These are phyloP conservation scores for Lasioglossum morio DNA, from an alignment of 2,888 invertebrate genomes.

Conservation along the genomic window DNA sequence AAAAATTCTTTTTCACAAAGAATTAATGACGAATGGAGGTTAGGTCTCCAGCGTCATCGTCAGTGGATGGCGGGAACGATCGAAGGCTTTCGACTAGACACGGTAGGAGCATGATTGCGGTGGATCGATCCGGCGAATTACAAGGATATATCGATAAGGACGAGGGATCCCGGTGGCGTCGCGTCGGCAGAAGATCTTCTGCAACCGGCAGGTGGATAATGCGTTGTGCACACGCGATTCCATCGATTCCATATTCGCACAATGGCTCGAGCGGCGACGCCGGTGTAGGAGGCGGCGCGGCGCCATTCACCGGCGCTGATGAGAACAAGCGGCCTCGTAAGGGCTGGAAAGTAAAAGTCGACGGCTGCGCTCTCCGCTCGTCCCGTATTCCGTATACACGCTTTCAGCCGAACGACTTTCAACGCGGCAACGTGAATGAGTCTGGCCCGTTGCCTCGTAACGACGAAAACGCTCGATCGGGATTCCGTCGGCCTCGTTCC, in stretches of 20 bases:
- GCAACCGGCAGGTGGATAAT: constrained; percentile 81
- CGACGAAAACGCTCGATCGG: constrained; percentile 17
- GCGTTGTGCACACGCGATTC: constrained; percentile 80
- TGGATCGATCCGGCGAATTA: constrained; percentile 64
- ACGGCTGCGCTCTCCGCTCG: constrained; percentile 55
- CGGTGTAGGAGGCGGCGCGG: constrained; percentile 55
- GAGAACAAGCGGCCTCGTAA: constrained; percentile 68
- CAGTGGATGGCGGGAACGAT: background rate
- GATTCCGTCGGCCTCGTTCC: constrained; percentile 23
- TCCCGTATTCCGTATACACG: constrained; percentile 28
- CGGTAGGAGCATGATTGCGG: background rate
- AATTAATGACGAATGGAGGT: no score
- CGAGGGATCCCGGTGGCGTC: constrained; percentile 19
- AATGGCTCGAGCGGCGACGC: constrained; percentile 67
- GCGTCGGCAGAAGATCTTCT: constrained; percentile 79
- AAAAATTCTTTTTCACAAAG: no score
- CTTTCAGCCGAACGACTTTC: constrained; percentile 44
- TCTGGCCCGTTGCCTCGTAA: constrained; percentile 34
- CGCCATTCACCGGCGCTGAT: constrained; percentile 71
- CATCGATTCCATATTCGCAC: constrained; percentile 79
- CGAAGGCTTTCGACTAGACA: constrained; percentile 11
- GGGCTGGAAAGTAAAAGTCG: constrained; percentile 73
- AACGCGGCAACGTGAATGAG: constrained; percentile 40
- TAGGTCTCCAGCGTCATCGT: constrained; percentile 12
- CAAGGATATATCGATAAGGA: constrained; percentile 58